Evolutionary conservation across 2,113 vertebrate genomes (phyloP).

Genomic region (Mus musculus): GRCm39 chr11:44861501-44862000

Average conservation of each 20-base stretch:
- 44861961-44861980: conserved; percentile 85
- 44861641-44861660: conserved; percentile 72
- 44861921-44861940: conserved; percentile 90
- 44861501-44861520: conserved; percentile 77
- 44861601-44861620: conserved; percentile 63
- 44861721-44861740: conserved; percentile 79
- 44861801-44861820: conserved; percentile 85
- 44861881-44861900: conserved; percentile 88
- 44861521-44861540: conserved; percentile 92
- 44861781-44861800: conserved; percentile 67
- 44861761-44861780: conserved; percentile 32
- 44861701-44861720: conserved; percentile 67
- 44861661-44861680: conserved; percentile 78
- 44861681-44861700: conserved; percentile 70
- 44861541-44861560: conserved; percentile 87
- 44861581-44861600: conserved; percentile 46
- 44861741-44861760: conserved; percentile 61
- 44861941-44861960: conserved; percentile 86
- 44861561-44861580: conserved; percentile 90
- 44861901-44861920: conserved; percentile 90
- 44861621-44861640: conserved; percentile 65
- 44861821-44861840: conserved; percentile 79
- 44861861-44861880: conserved; percentile 84
- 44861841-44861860: conserved; percentile 81
- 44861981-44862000: conserved; percentile 89